Conservation (phyloP, 2,797 vertebrate species). For the Gadopsis marmoratus region DNA sequence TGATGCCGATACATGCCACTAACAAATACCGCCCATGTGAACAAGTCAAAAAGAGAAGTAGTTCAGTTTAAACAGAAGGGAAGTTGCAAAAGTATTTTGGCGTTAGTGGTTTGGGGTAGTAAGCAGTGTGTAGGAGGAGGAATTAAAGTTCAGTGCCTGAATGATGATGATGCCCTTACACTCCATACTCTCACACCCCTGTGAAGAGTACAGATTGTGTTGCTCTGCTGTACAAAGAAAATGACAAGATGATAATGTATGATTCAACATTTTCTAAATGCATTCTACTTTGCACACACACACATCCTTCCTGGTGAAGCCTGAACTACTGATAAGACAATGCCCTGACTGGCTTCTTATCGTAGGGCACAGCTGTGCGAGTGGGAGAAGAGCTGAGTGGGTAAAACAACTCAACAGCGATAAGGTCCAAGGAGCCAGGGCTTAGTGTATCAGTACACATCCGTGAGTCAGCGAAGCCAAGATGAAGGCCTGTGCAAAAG, state of each 20-base stretch:
- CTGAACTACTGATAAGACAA: constrained; percentile 70
- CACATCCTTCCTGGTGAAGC: constrained; percentile 70
- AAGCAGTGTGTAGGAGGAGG: constrained; percentile 16
- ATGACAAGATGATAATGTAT: constrained; percentile 32
- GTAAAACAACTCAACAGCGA: constrained; percentile 44
- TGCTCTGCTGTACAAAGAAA: constrained; percentile 31
- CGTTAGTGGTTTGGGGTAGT: constrained; percentile 25
- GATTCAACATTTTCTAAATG: constrained; percentile 61
- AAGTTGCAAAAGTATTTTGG: constrained; percentile 70
- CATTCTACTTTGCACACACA: constrained; percentile 42
- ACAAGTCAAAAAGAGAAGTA: constrained; percentile 47
- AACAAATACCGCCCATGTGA: background rate
- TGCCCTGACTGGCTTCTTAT: constrained; percentile 67
- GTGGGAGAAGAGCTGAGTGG: constrained; percentile 51
- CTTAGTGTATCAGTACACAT: constrained; percentile 6
- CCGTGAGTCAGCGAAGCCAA: background rate
- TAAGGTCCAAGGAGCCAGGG: constrained; percentile 36
- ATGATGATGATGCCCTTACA: constrained; percentile 11
- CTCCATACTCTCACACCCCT: constrained; percentile 18
- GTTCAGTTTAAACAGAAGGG: constrained; percentile 53
- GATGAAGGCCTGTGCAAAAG: constrained; percentile 8
- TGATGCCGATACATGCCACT: background rate
- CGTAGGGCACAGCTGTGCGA: constrained; percentile 67
- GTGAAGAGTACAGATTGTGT: constrained; percentile 17
- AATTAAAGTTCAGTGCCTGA: constrained; percentile 39